Percentiles rank a stretch among this genome's conserved stretches.
phyloP scores from a whole-genome alignment of 2,888 invertebrate species.

The Xylota segnis region DNA sequence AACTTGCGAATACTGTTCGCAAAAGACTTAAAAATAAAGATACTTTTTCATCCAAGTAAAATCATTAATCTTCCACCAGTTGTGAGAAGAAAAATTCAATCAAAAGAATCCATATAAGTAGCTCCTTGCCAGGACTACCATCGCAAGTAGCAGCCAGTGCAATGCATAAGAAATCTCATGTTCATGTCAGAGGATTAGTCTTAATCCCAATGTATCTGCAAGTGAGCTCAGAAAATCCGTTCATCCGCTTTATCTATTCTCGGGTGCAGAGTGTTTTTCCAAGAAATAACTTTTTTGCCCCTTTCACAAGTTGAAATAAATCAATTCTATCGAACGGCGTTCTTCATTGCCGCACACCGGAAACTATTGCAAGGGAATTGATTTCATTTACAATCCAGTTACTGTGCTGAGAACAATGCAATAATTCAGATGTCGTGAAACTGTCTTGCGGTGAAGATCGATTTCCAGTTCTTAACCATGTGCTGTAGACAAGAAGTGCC shows the following conservation, averaged over 20 bases:
- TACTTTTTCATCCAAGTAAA: background rate
- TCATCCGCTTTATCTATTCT: slow-evolving; percentile 50
- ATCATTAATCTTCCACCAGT: slow-evolving; percentile 45
- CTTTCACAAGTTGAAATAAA: slow-evolving; percentile 26
- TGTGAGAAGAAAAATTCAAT: slow-evolving; percentile 36
- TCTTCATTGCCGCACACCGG: slow-evolving; percentile 11
- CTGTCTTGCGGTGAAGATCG: slow-evolving; percentile 10
- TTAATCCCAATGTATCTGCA: slow-evolving; percentile 55
- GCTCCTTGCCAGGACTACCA: background rate
- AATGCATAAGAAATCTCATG: slow-evolving; percentile 38
- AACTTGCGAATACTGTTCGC: background rate
- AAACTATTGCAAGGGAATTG: slow-evolving; percentile 48
- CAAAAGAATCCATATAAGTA: slow-evolving; percentile 9
- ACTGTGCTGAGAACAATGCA: slow-evolving; percentile 1
- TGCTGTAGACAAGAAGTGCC: slow-evolving; percentile 3
- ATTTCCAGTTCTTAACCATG: background rate
- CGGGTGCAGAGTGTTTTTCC: slow-evolving; percentile 19
- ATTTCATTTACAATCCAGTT: slow-evolving; percentile 36
- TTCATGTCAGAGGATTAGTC: slow-evolving; percentile 63
- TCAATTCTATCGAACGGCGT: slow-evolving; percentile 31
- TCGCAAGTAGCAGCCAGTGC: background rate
- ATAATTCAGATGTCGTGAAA: slow-evolving; percentile 13
- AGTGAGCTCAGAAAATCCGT: slow-evolving; percentile 52
- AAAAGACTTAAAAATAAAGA: background rate
- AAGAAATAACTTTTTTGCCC: background rate